These are phyloP conservation scores for Pedionomus torquatus DNA, from an alignment of 2,113 vertebrate species.

Conservation along the genomic window DNA sequence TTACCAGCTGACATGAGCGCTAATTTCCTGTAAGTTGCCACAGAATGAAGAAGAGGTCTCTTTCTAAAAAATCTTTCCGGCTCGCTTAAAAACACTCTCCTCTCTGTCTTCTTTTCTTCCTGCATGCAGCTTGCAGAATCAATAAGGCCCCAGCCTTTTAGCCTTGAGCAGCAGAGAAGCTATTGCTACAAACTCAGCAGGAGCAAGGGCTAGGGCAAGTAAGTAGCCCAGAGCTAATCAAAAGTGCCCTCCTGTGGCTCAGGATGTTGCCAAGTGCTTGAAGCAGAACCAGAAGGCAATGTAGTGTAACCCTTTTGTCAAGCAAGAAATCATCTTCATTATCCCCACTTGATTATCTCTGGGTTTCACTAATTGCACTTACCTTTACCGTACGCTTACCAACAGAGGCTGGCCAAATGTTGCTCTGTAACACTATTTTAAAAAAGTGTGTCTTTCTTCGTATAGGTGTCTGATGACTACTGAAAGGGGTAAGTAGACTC, in stretches of 20 bases:
- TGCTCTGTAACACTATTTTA: background rate
- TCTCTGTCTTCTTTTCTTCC: conserved; percentile 49
- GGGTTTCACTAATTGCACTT: conserved; percentile 39
- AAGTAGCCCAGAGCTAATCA: conserved; percentile 58
- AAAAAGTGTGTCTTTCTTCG: background rate
- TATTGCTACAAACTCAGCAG: conserved; percentile 45
- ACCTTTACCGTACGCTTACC: background rate
- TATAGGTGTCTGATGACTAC: background rate
- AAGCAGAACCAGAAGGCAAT: conserved; percentile 16
- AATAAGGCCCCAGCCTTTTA: conserved; percentile 36
- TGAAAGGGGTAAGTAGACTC: background rate
- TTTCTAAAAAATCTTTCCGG: conserved; percentile 43
- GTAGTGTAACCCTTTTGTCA: background rate
- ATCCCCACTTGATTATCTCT: conserved; percentile 11
- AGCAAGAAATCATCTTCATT: conserved; percentile 31
- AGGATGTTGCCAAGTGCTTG: conserved; percentile 46
- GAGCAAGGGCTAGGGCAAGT: conserved; percentile 22
- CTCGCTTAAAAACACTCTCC: conserved; percentile 43
- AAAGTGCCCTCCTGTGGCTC: conserved; percentile 53
- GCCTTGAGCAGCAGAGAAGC: conserved; percentile 20
- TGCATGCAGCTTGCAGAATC: conserved; percentile 32
- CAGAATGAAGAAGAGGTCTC: conserved; percentile 29
- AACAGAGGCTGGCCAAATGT: background rate
- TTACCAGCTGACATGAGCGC: conserved; percentile 28
- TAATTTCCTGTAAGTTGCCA: conserved; percentile 51